Evolutionary conservation across 2,888 invertebrate genomes (phyloP).

Genomic region (Pachycephus smyrnensis): DNA sequence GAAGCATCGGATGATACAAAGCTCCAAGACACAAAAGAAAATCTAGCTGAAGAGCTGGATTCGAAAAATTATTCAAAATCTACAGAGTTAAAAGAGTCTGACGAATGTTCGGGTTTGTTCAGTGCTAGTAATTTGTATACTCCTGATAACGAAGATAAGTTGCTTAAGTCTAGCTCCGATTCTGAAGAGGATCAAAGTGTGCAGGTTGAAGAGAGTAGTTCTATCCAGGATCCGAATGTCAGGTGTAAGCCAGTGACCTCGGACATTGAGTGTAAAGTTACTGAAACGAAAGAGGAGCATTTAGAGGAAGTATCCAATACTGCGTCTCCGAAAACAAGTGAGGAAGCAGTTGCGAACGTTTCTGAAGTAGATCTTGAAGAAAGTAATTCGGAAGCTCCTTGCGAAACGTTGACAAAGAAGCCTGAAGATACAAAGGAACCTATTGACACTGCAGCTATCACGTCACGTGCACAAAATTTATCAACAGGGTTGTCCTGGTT

Average conservation of each 20-base stretch:
- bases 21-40: neutral
- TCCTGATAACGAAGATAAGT: constrained; percentile 14
- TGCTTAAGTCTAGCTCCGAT: constrained; percentile 17
- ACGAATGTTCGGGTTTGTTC: neutral
- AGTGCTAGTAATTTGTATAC: constrained; percentile 1
- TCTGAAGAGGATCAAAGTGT: constrained; percentile 16
- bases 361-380: neutral
- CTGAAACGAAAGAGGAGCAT: neutral
- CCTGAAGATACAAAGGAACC: neutral
- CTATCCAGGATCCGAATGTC: neutral
- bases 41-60: neutral
- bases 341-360: neutral
- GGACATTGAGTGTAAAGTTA: neutral
- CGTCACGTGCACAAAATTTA: neutral
- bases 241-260: neutral
- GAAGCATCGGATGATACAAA: neutral
- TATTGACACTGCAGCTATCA: neutral
- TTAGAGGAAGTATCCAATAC: neutral
- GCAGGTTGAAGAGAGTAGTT: neutral
- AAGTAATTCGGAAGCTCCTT: neutral
- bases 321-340: neutral
- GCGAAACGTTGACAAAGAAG: neutral
- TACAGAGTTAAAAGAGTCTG: constrained; percentile 7
- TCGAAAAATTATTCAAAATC: neutral
- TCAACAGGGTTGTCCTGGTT: neutral